A percentile compares a stretch with the other conserved stretches of the same genome.
Conservation (phyloP, 2,113 vertebrate species). For the Morone chrysops region DNA sequence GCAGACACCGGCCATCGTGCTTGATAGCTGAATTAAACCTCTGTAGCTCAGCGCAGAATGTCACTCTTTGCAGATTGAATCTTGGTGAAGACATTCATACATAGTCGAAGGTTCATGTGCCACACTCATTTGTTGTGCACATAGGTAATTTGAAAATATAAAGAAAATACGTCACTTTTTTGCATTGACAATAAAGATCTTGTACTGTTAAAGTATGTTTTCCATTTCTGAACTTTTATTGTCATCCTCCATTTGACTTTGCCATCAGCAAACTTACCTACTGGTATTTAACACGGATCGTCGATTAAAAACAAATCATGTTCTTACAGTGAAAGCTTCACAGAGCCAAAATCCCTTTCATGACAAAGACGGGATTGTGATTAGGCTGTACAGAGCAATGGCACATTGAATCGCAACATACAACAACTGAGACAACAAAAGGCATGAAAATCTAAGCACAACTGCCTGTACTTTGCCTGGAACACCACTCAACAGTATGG, state of each 20-base stretch:
- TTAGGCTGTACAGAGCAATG: conserved; percentile 1
- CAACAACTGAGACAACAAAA: conserved; percentile 38
- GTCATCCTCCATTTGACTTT: conserved; percentile 54
- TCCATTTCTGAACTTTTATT: conserved; percentile 28
- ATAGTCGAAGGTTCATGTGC: conserved; percentile 34
- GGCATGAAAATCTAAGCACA: conserved; percentile 1
- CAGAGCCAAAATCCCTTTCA: conserved; percentile 16
- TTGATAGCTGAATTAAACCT: conserved; percentile 44
- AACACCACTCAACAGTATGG: conserved; percentile 16
- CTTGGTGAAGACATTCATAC: conserved; percentile 26
- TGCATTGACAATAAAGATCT: background rate
- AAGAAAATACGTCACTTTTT: conserved; percentile 4
- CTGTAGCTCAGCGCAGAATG: conserved; percentile 32
- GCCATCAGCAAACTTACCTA: conserved; percentile 39
- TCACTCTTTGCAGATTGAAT: conserved; percentile 41
- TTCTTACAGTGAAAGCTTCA: conserved; percentile 3
- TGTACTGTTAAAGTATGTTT: background rate
- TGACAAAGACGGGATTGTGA: conserved; percentile 10
- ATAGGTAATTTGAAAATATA: conserved; percentile 1
- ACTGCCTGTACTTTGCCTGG: conserved; percentile 5
- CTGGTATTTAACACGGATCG: background rate
- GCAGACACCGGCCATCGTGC: conserved; percentile 38
- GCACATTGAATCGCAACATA: conserved; percentile 5
- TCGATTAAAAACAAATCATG: conserved; percentile 51
- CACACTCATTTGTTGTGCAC: background rate